Evolutionary conservation across 2,888 invertebrate genomes (phyloP), one percentile per base, ranked within the genome.

Genomic region (Drosophila austrosaltans): DNA sequence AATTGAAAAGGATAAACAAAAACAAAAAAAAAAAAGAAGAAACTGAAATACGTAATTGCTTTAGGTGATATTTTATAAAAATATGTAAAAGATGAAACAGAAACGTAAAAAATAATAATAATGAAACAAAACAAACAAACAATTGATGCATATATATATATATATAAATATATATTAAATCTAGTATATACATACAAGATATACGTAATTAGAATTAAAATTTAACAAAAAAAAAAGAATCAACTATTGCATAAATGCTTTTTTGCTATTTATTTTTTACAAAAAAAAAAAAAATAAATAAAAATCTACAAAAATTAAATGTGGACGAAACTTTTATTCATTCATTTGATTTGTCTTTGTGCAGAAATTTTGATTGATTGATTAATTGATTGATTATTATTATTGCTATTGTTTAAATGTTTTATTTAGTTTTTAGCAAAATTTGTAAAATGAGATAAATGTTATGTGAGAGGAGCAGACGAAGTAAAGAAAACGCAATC

Each of bases 401-500:
- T 68, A 66, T 71, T 79, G 78, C 84, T 87, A 85, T 87, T 87
- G 87, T 89, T 89, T 86, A 75, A 77, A 58, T 57, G 61, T 87
- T 83, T 87, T 83, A 89, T 88, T 91, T 92, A 92, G 91, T 90
- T 91, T 85, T 91, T 92, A 92, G 92, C 91, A 85, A 91, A 91
- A 92, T 92, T 48, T 91, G 91, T 92, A 91, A 90, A 90, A 90
- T 91, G 80, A 91, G 67, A 77, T 72, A 65, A 72, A 72, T 72
- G 72, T 72, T 72, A 71, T 66, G 66, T 65, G 86, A 87, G 82
- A 80, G 66, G 82, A 80, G 66, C 58, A 68, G 75, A 78, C 68
- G 72, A 80, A 72, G 48, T 25, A 81, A 71, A 72, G 72, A 78
- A 85, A 82, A 81, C 83, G 83, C 81, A 84, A 82, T 87, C 82